Evolutionary conservation across 37 sponge, comb jelly and placozoan genomes (phyloP).

Genomic region (Aphrocallistes beatrix): DNA sequence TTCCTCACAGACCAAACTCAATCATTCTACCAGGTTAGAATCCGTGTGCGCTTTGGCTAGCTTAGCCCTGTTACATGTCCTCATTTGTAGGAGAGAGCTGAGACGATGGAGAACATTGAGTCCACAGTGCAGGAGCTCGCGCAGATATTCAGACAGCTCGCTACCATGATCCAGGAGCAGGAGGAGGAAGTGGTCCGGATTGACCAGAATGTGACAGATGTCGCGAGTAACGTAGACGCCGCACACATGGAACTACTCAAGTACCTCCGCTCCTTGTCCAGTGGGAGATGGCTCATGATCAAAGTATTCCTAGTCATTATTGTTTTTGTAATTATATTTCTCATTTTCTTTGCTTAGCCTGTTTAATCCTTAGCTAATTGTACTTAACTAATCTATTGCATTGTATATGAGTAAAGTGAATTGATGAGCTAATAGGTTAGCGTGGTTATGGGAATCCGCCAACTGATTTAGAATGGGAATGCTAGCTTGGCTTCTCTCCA

Average conservation of each 20-base stretch:
- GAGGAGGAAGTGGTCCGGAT: conserved; percentile 90
- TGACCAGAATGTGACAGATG: conserved; percentile 78
- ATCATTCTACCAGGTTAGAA: conserved; percentile 4
- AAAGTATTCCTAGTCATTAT: conserved; percentile 85
- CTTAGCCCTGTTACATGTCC: too few relatives aligned
- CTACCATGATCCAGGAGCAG: conserved; percentile 93
- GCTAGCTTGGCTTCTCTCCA: too few relatives aligned
- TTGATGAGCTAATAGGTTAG: not conserved
- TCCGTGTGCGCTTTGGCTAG: too few relatives aligned
- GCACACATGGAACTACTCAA: conserved; percentile 92
- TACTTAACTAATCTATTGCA: not conserved
- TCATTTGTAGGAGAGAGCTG: conserved; percentile 84
- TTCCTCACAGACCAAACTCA: not conserved
- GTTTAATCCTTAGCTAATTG: not conserved
- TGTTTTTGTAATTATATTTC: conserved; percentile 87
- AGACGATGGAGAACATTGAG: conserved; percentile 87
- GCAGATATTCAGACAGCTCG: conserved; percentile 80
- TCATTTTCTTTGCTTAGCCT: conserved; percentile 69
- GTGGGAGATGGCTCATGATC: conserved; percentile 98
- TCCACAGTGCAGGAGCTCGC: conserved; percentile 94
- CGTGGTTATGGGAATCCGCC: too few relatives aligned
- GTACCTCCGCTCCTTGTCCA: conserved; percentile 86
- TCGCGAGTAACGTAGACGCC: conserved; percentile 80
- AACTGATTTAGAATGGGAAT: too few relatives aligned
- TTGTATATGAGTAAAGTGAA: not conserved